A percentile compares a stretch with the other conserved stretches of the same genome.
phyloP scores from a whole-genome alignment of 2,797 vertebrate species.

The Knipowitschia caucasica region DNA sequence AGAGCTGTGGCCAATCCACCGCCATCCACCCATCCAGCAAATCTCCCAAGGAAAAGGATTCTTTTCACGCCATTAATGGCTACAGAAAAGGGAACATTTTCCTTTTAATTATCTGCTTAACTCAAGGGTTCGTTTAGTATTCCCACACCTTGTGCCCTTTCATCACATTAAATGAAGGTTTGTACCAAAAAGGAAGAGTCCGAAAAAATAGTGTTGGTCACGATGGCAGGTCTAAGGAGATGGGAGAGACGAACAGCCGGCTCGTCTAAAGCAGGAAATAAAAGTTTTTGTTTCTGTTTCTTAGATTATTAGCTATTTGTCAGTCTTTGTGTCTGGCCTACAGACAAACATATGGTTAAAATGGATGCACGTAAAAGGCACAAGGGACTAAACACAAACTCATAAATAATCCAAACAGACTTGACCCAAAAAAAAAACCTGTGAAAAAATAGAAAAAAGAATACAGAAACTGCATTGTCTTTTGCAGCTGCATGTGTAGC shows the following conservation, averaged over 20 bases:
- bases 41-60: slow-evolving; percentile 70
- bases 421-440: too few species aligned
- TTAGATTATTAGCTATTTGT: too few species aligned
- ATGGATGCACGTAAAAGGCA: too few species aligned
- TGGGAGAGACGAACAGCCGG: slow-evolving; percentile 20
- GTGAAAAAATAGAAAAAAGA: too few species aligned
- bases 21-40: slow-evolving; percentile 53
- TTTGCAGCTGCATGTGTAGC: too few species aligned
- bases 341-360: too few species aligned
- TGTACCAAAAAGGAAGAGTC: slow-evolving; percentile 52
- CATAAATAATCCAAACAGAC: too few species aligned
- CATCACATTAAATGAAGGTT: slow-evolving; percentile 55
- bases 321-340: too few species aligned
- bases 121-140: slow-evolving; percentile 66
- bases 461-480: too few species aligned
- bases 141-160: slow-evolving; percentile 58
- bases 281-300: too few species aligned
- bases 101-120: slow-evolving; percentile 75
- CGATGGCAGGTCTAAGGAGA: slow-evolving; percentile 24
- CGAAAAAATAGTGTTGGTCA: slow-evolving; percentile 4
- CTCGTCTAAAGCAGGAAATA: too few species aligned
- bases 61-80: slow-evolving; percentile 74
- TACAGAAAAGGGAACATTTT: slow-evolving; percentile 74
- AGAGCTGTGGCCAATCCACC: slow-evolving; percentile 40
- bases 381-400: too few species aligned